Base-by-base conservation (phyloP, 1,140 invertebrate genomes). In the Aphelinus atriplicis region DNA sequence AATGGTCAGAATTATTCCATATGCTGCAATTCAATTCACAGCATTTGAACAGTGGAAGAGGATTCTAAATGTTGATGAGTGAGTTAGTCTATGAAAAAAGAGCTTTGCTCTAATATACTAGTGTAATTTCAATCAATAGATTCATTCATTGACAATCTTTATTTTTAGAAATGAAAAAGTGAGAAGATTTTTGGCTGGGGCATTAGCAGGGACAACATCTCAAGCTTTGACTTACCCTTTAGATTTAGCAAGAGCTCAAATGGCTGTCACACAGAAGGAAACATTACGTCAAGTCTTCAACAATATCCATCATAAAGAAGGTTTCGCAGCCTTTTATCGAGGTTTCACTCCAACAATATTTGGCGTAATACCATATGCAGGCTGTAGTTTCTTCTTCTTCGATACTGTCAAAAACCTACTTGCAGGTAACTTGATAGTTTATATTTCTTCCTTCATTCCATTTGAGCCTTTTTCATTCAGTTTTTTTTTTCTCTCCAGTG, bases 301-400 rank as follows among this genome's bases (percentile, higher is more conserved):
- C 47, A 93, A 93, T 81, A 96, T 97, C 70, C 94, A 94, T 83
- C 83, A 89, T 66, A 89, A 93, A 72, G 96, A 98, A 88, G 97
- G 98, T 0, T 82, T 93, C 1, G 60, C 84, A 55, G 92, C 94
- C 0, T 91, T 98, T 56, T 99, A 97, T 85, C 87, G 93, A 77
- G 98, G 98, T 0, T 97, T 96, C 84, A 89, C 92, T 51, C 95
- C 97, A 1, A 98, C 98, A 0, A 91, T 99, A 42, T 83, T 97
- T 1, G 98, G 98, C 2, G 96, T 98, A 0, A 95, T 99, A 81
- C 97, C 97, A 0, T 99, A 99, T 88, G 97, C 98, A 7, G 98
- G 98, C 7, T 94, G 94, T 63, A 97, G 96, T 58, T 99, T 99
- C 88, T 99, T 96, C 85, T 98, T 97, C 0, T 99, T 98, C 86